Evolutionary conservation across 2,113 vertebrate species (phyloP).

Genomic region (Hippoglossus stenolepis): DNA sequence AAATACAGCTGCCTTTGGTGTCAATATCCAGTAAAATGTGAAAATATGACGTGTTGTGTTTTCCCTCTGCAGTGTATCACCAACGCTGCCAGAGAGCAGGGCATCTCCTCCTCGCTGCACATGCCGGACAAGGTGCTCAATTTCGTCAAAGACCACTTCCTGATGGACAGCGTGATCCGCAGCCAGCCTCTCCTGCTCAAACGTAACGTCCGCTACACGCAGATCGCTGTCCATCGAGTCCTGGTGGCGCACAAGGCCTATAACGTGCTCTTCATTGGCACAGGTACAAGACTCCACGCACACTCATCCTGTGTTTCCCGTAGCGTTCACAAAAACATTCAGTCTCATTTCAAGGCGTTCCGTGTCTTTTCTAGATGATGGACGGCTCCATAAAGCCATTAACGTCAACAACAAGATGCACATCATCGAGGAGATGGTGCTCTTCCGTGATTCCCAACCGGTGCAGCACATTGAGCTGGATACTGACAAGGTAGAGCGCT

Average conservation of each 20-base stretch:
- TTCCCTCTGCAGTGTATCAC: constrained; percentile 88
- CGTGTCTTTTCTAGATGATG: constrained; percentile 85
- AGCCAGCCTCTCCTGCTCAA: constrained; percentile 90
- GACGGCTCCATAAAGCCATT: constrained; percentile 92
- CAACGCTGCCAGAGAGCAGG: constrained; percentile 83
- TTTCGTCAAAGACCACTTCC: constrained; percentile 97
- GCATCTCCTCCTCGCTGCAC: constrained; percentile 91
- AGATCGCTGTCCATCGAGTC: constrained; percentile 86
- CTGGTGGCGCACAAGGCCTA: constrained; percentile 78
- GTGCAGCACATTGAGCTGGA: constrained; percentile 92
- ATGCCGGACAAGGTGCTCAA: constrained; percentile 96
- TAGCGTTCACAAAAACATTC: background rate
- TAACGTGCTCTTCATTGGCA: constrained; percentile 92
- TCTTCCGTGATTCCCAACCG: constrained; percentile 85
- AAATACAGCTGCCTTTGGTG: background rate
- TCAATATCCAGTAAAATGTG: background rate
- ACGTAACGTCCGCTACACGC: constrained; percentile 88
- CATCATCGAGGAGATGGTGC: constrained; percentile 90
- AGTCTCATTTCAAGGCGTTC: background rate
- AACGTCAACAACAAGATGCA: constrained; percentile 81
- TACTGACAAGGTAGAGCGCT: constrained; percentile 78
- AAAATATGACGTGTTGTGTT: constrained; percentile 8
- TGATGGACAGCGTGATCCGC: constrained; percentile 92
- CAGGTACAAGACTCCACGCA: constrained; percentile 78
- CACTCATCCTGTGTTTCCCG: background rate